phyloP scores from a whole-genome alignment of 53 echinoderm and acorn worm species.

The Paracentrotus lividus region DNA sequence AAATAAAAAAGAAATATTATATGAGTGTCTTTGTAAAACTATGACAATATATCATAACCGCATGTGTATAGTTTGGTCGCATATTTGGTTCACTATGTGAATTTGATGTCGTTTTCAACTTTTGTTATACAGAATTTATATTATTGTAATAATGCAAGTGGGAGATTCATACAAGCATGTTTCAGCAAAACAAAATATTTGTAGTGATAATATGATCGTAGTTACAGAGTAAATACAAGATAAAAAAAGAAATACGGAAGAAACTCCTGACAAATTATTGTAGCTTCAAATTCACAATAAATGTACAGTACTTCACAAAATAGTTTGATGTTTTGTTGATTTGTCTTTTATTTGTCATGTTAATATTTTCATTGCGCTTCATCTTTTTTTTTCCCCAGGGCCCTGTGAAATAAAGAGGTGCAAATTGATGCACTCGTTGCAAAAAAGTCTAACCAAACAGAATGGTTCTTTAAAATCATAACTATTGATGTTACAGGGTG shows the following conservation, averaged over 20 bases:
- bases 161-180: slow-evolving; percentile 51
- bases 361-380: neutral
- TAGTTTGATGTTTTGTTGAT: neutral
- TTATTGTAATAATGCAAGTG: slow-evolving; percentile 38
- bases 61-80: slow-evolving; percentile 61
- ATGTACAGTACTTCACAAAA: slow-evolving; percentile 74
- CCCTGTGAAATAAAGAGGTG: no score
- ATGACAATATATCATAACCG: slow-evolving; percentile 48
- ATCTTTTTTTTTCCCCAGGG: no score
- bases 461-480: no score
- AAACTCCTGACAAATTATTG: slow-evolving; percentile 50
- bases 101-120: slow-evolving; percentile 55
- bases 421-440: no score
- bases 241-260: slow-evolving; percentile 30
- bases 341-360: neutral
- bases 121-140: slow-evolving; percentile 70
- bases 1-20: slow-evolving; percentile 57
- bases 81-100: slow-evolving; percentile 60
- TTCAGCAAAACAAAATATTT: slow-evolving; percentile 26
- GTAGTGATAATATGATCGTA: slow-evolving; percentile 36
- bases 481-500: no score
- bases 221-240: slow-evolving; percentile 35
- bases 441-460: no score
- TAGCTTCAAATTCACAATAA: slow-evolving; percentile 72
- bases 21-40: slow-evolving; percentile 62